Percentiles rank a stretch among this genome's conserved stretches.
Conservation (phyloP, 2,888 invertebrate genomes). For the Byasa hedistus region DNA sequence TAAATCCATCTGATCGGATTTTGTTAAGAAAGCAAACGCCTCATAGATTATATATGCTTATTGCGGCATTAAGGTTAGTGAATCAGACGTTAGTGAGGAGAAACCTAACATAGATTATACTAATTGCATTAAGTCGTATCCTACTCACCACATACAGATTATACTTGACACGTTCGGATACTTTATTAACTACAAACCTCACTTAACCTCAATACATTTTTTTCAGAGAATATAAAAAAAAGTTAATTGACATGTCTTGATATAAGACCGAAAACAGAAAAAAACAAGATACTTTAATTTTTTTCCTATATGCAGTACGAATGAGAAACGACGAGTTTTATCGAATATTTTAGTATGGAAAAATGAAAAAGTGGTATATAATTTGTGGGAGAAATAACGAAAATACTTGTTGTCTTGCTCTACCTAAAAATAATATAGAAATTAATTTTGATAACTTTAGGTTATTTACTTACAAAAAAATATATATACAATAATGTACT, state of each 20-base stretch:
- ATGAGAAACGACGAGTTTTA: too few species aligned
- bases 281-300: background rate
- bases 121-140: conserved; percentile 8
- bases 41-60: background rate
- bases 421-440: too few species aligned
- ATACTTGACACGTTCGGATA: background rate
- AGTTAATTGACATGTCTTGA: background rate
- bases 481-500: too few species aligned
- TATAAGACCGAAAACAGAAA: background rate
- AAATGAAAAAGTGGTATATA: too few species aligned
- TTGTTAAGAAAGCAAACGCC: background rate
- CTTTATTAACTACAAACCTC: background rate
- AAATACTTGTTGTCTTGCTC: too few species aligned
- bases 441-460: too few species aligned
- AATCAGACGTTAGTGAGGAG: conserved; percentile 10
- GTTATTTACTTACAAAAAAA: too few species aligned
- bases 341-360: too few species aligned
- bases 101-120: conserved; percentile 4
- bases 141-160: conserved; percentile 3
- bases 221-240: background rate
- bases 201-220: background rate
- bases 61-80: conserved; percentile 2
- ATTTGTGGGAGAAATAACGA: too few species aligned
- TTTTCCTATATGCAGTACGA: background rate
- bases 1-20: background rate